Evolutionary conservation across 2,888 invertebrate genomes (phyloP), one percentile per base, ranked within the genome.

Genomic region (Meteorus cinctellus): DNA sequence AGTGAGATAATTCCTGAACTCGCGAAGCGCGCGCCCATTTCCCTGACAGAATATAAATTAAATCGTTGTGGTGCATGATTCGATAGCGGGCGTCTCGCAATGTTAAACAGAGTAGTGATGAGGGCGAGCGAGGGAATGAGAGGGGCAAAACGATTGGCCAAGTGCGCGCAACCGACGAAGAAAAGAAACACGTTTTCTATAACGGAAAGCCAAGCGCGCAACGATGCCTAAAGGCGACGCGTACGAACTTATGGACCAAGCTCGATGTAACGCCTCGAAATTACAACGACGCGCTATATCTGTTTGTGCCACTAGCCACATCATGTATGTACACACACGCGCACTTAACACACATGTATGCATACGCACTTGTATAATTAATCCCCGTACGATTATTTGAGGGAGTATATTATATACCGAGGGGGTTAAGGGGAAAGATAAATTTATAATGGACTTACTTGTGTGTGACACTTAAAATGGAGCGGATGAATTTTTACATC

Each of bases 401-500:
- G 41, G 31, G 29, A 68, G 41, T 65, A 34, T 65, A 36, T 24
- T 45, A 45, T 27, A 51, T n/a, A 8, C 6, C n/a, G 8, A 19
- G 55, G 19, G n/a, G n/a, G n/a, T 8, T n/a, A 55, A 55, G 55
- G 34, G 31, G 34, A 41, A 34, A 27, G 36, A 66, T 66, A 66
- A 66, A 66, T 66, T 66, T 66, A 66, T 66, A 66, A 65, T 65
- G 34, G 65, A 65, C 65, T 67, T 29, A 24, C 27, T 67, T 29
- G 48, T 48, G 67, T 67, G 48, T 67, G 67, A 67, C 67, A 67
- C 45, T 24, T 48, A 67, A 67, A 67, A 67, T 67, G 67, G 67
- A 67, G 67, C 67, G 75, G 41, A 31, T 36, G 62, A 76, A 82
- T 81, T 81, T 83, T 79, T 82, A 81, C 84, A 83, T 84, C 83